phyloP scores from a whole-genome alignment of 1,140 invertebrate genomes.

The Drosophila sucinea region DNA sequence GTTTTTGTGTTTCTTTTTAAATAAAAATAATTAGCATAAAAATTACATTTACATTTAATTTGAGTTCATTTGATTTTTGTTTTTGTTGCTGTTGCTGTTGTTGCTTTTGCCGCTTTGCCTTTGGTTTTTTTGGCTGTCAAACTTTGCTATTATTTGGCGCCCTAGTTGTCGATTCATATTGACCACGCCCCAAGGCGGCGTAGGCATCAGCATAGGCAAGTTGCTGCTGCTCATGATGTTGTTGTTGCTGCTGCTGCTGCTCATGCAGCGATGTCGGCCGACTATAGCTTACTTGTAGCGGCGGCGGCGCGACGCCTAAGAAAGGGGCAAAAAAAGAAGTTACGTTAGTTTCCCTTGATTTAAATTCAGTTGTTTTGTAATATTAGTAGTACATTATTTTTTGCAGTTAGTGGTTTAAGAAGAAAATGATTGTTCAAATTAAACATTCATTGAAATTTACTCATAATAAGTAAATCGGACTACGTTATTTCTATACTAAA shows the following conservation, averaged over 20 bases:
- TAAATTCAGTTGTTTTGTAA: not conserved
- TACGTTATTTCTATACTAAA: no score
- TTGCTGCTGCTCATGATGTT: slow-evolving; percentile 79
- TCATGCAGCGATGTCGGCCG: slow-evolving; percentile 84
- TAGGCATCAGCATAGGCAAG: slow-evolving; percentile 85
- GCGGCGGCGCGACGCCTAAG: slow-evolving; percentile 87
- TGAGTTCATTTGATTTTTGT: slow-evolving; percentile 83
- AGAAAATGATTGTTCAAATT: not conserved
- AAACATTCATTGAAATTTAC: no score
- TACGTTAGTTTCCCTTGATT: slow-evolving; percentile 16
- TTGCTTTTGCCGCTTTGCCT: slow-evolving; percentile 60
- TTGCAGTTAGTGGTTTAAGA: slow-evolving; percentile 21
- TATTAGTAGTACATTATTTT: not conserved
- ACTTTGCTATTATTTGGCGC: slow-evolving; percentile 84
- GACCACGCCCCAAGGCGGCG: slow-evolving; percentile 86
- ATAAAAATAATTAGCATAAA: slow-evolving; percentile 83
- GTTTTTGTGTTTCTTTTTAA: slow-evolving; percentile 61
- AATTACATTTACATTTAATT: slow-evolving; percentile 83
- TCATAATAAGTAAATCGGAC: no score
- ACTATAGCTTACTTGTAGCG: slow-evolving; percentile 85
- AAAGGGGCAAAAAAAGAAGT: slow-evolving; percentile 10
- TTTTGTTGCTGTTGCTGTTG: slow-evolving; percentile 54
- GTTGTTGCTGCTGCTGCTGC: slow-evolving; percentile 84
- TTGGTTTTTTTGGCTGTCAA: slow-evolving; percentile 83
- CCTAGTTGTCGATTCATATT: slow-evolving; percentile 84